Evolutionary conservation across 30 jellyfish, hydroid and myxozoan genomes (phyloP), one percentile per base, ranked within the genome.

Genomic region (Mastigias papua): DNA sequence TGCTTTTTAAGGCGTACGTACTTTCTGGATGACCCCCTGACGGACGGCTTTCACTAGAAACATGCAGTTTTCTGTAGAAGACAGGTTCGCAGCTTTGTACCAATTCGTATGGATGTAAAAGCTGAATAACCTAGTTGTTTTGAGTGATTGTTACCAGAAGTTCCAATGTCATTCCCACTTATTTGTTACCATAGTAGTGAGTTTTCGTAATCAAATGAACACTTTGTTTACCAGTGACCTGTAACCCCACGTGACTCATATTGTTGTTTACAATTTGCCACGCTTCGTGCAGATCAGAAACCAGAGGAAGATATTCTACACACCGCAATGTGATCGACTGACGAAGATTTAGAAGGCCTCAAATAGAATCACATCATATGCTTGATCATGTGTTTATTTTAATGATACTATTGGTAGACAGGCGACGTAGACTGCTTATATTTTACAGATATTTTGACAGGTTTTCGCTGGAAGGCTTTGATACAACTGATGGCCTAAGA

Each of bases 231-330:
- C 46, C 22, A 10, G 74, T 25, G 42, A 25, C 74, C 42, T 63
- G 69, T 57, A 7, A 23, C 2, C 74, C 37, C 74, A 63, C 74
- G 74, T 63, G 74, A 63, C 42, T 20, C 13, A 7, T 17, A 63
- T 63, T 63, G 74, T 63, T 63, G 74, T 63, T 63, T 63, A 27
- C 21, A 63, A 63, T 63, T 63, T 63, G 74, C 74, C 74, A 63
- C 74, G 74, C 35, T 63, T 19, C 19, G 20, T 7, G 46, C 3
- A 4, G 42, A 27, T 19, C 46, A 17, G 2, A 7, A 63, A 63
- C 15, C 37, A 8, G 37, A 63, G 74, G 74, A 63, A 63, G 74
- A 63, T 63, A 42, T 27, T 4, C 26, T 17, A 22, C 7, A 15
- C 37, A 27, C 0, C 42, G 19, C 3, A 42, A 15, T 4, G 20